Evolutionary conservation across 1,140 invertebrate genomes (phyloP).

Genomic region (Popillia japonica): DNA sequence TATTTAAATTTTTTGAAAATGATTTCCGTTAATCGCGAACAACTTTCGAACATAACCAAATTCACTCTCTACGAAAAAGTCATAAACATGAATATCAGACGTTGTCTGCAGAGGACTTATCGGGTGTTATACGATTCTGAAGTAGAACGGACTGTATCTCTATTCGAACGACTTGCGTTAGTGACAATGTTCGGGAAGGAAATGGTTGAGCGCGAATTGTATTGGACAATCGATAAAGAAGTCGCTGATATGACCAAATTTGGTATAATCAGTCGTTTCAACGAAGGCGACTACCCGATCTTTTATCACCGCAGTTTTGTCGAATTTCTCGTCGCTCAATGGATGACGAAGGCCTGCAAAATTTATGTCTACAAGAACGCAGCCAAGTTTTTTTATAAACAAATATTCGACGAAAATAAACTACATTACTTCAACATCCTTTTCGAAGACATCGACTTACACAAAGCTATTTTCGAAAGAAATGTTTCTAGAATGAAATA

Average conservation of each 20-base stretch:
- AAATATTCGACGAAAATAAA: background rate
- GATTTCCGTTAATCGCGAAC: background rate
- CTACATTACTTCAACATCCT: background rate
- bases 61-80: background rate
- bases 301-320: background rate
- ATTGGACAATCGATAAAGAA: background rate
- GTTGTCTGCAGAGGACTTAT: background rate
- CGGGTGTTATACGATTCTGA: background rate
- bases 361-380: background rate
- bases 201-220: background rate
- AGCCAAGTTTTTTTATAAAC: background rate
- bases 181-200: background rate
- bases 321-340: background rate
- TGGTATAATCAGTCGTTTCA: background rate
- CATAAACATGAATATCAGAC: background rate
- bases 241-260: background rate
- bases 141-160: background rate
- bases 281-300: background rate
- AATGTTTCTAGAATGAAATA: too few species aligned
- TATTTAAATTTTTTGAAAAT: background rate
- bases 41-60: background rate
- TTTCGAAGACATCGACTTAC: background rate
- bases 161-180: background rate
- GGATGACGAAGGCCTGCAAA: background rate
- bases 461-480: too few species aligned